These are phyloP conservation scores for Drosophila funebris DNA, from an alignment of 1,140 invertebrate genomes.

Conservation along the genomic window DNA sequence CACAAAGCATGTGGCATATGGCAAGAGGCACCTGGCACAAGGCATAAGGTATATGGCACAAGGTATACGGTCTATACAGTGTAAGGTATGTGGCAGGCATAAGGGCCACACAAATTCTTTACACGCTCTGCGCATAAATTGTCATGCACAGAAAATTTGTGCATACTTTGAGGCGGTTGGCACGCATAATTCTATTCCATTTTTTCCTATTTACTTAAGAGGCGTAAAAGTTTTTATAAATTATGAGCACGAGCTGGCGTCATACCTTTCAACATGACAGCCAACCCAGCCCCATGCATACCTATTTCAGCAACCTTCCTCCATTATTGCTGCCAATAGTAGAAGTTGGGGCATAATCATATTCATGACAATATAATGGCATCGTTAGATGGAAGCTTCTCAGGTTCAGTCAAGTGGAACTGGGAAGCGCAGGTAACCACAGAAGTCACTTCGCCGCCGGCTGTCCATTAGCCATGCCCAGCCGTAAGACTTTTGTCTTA, in stretches of 20 bases:
- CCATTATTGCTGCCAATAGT: not conserved
- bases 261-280: constrained; percentile 3
- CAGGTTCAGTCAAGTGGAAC: constrained; percentile 33
- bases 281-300: not conserved
- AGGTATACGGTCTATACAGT: not conserved
- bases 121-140: constrained; percentile 51
- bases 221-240: constrained; percentile 40
- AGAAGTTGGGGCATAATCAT: constrained; percentile 51
- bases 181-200: constrained; percentile 53
- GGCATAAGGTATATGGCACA: not conserved
- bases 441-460: constrained; percentile 49
- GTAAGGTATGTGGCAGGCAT: not conserved
- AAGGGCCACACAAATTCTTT: constrained; percentile 29
- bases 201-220: constrained; percentile 24
- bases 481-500: constrained; percentile 22
- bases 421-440: constrained; percentile 15
- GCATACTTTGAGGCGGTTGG: constrained; percentile 41
- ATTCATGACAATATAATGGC: constrained; percentile 77
- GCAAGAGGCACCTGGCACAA: not conserved
- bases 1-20: not conserved
- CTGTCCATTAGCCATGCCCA: constrained; percentile 56
- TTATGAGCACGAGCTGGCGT: constrained; percentile 20
- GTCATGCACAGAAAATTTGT: constrained; percentile 35
- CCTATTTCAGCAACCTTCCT: not conserved
- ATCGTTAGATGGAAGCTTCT: constrained; percentile 51